A percentile compares a stretch with the other conserved stretches of the same genome.
These are phyloP conservation scores for Eidolon helvum DNA, from an alignment of 2,113 vertebrate genomes.

Conservation along the genomic window DNA sequence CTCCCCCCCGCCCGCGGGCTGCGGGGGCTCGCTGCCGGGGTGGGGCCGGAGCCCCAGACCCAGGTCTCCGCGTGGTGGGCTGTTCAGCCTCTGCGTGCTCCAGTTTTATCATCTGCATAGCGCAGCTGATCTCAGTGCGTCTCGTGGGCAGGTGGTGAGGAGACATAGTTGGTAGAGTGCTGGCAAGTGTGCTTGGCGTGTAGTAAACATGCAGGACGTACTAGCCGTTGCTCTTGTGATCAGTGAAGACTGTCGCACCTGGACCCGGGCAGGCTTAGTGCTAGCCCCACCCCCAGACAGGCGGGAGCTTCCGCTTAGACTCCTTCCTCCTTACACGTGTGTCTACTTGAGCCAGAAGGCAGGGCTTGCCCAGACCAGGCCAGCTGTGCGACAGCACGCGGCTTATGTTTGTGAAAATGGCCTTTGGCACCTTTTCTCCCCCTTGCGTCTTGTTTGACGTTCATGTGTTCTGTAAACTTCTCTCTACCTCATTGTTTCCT, in stretches of 20 bases:
- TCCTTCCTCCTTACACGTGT: background rate
- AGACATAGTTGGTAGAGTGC: background rate
- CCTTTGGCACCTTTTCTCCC: background rate
- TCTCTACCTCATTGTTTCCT: background rate
- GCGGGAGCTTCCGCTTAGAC: background rate
- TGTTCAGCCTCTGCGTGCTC: background rate
- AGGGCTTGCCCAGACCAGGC: background rate
- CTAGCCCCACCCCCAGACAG: background rate
- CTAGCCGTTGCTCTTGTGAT: background rate
- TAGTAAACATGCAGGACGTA: background rate
- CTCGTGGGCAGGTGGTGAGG: background rate
- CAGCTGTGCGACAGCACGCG: rapidly evolving
- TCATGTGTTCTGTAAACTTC: background rate
- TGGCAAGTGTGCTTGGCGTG: background rate
- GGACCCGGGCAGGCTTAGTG: background rate
- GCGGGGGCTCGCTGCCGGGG: background rate
- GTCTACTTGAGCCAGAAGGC: background rate
- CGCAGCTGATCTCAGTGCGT: background rate
- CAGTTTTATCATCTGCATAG: background rate
- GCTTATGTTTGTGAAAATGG: background rate
- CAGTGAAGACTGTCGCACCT: background rate
- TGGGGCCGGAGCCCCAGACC: background rate
- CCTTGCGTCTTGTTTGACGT: background rate
- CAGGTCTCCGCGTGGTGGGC: no score
- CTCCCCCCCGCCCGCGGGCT: background rate